Evolutionary conservation across 2,113 vertebrate genomes (phyloP).

Genomic region (Picathartes gymnocephalus): DNA sequence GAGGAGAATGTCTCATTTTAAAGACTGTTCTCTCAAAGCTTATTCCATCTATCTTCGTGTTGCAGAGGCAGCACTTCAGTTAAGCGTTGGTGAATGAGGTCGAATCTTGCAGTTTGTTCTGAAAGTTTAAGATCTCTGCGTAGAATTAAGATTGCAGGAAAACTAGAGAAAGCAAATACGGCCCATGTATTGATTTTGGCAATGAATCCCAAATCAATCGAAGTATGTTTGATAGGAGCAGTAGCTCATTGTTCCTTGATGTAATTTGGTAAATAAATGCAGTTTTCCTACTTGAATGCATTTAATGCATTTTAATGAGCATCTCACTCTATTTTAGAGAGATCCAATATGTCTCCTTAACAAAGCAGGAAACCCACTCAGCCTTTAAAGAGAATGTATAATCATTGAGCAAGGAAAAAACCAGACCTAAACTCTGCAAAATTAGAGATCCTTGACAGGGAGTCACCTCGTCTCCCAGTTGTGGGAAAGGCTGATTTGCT

Average conservation of each 20-base stretch:
- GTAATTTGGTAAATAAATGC: background rate
- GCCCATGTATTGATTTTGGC: background rate
- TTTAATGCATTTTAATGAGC: background rate
- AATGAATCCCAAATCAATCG: background rate
- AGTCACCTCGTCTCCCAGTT: background rate
- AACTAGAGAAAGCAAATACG: background rate
- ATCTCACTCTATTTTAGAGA: background rate
- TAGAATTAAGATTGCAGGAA: background rate
- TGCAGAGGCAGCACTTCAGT: background rate
- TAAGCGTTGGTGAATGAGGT: accelerated
- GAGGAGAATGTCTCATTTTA: background rate
- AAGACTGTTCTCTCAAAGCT: background rate
- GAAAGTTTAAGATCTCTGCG: background rate
- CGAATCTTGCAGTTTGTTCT: background rate
- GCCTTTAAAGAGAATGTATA: background rate
- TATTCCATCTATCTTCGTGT: background rate
- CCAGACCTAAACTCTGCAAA: background rate
- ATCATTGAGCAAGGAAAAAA: background rate
- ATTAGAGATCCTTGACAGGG: background rate
- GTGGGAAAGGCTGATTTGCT: background rate
- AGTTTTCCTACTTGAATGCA: background rate
- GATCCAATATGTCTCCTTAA: background rate
- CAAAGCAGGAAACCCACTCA: background rate
- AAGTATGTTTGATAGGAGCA: background rate
- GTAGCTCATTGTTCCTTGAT: background rate